Percentiles rank a stretch among this genome's conserved stretches.
These are phyloP conservation scores for Eciton burchellii DNA, from an alignment of 1,140 invertebrate species.

Conservation along the genomic window DNA sequence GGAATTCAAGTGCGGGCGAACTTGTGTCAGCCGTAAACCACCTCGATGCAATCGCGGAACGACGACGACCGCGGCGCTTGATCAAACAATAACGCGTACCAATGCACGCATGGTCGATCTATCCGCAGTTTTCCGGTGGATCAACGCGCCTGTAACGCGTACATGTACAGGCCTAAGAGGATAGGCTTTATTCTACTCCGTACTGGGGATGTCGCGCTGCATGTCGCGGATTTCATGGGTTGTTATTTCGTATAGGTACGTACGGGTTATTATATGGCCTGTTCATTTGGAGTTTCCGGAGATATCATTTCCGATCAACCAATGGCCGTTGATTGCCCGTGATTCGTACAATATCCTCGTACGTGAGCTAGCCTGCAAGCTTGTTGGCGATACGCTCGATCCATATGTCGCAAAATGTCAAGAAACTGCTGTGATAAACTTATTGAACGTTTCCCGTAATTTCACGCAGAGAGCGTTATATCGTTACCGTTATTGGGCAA, in stretches of 20 bases:
- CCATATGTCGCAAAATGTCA: neutral
- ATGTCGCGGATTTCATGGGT: neutral
- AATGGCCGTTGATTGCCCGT: slow-evolving; percentile 15
- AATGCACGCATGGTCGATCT: slow-evolving; percentile 1
- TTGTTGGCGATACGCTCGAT: neutral
- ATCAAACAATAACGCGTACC: slow-evolving; percentile 57
- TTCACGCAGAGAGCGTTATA: neutral
- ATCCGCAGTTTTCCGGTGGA: slow-evolving; percentile 30
- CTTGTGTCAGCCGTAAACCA: slow-evolving; percentile 26
- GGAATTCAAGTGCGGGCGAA: slow-evolving; percentile 10
- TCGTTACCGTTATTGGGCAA: too few species aligned
- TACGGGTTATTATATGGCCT: slow-evolving; percentile 8
- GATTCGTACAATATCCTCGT: slow-evolving; percentile 7
- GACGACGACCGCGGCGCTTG: slow-evolving; percentile 11
- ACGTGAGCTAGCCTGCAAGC: neutral
- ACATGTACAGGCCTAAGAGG: neutral
- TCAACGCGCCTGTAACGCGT: neutral
- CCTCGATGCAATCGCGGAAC: slow-evolving; percentile 26
- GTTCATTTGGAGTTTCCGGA: slow-evolving; percentile 21
- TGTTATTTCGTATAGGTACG: neutral
- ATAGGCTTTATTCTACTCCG: slow-evolving; percentile 28
- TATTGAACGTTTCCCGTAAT: neutral
- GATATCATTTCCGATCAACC: slow-evolving; percentile 36
- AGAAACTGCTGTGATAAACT: too few species aligned
- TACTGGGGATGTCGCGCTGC: slow-evolving; percentile 6